Evolutionary conservation across 2,113 vertebrate species (phyloP).

Genomic region (Campylorhamphus procurvoides): DNA sequence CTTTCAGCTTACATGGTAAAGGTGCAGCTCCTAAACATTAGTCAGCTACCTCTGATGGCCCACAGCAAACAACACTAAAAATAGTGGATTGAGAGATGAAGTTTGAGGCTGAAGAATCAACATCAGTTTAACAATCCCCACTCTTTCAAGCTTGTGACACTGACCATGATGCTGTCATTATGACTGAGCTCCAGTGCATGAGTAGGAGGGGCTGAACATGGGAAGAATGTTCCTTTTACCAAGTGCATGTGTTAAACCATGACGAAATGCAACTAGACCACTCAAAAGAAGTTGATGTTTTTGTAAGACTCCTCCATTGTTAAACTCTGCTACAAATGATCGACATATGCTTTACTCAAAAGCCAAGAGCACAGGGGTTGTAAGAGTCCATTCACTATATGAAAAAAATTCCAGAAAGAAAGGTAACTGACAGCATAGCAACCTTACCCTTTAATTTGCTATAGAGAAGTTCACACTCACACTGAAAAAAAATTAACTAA

Average conservation of each 20-base stretch:
- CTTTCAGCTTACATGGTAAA: background rate
- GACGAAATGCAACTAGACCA: background rate
- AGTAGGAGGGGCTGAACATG: background rate
- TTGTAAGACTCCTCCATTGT: background rate
- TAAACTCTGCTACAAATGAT: background rate
- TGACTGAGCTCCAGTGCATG: background rate
- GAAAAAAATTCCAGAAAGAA: background rate
- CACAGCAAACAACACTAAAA: background rate
- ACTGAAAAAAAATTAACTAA: background rate
- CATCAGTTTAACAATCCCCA: background rate
- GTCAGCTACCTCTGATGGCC: background rate
- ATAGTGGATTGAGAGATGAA: accelerated
- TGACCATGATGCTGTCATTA: accelerated
- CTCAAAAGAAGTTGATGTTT: background rate
- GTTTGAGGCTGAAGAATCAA: background rate
- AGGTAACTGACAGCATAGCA: background rate
- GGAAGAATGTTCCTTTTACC: background rate
- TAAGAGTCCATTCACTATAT: background rate
- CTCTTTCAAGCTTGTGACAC: accelerated
- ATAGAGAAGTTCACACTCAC: background rate
- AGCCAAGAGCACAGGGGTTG: background rate
- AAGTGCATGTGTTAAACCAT: background rate
- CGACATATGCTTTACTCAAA: background rate
- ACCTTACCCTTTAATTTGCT: background rate
- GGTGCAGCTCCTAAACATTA: background rate